Evolutionary conservation across 2,888 invertebrate species (phyloP).

Genomic region (Cyrtodaria siliqua): DNA sequence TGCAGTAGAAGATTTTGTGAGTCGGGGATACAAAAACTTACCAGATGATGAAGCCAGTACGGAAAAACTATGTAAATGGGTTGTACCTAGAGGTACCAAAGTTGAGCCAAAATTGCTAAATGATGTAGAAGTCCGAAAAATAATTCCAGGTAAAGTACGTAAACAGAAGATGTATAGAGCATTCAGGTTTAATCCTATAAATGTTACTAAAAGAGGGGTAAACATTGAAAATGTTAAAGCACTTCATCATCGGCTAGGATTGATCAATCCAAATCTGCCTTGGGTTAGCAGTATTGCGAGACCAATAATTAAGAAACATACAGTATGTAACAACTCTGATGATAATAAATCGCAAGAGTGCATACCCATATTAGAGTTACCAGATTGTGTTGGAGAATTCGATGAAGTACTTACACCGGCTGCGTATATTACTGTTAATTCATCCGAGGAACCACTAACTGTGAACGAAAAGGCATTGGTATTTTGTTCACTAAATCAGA

Average conservation of each 20-base stretch:
- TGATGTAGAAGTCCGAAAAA: neutral
- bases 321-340: too few species aligned
- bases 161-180: constrained; percentile 16
- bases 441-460: too few species aligned
- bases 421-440: too few species aligned
- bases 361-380: too few species aligned
- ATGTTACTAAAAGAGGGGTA: neutral
- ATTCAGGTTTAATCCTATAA: constrained; percentile 12
- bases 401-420: too few species aligned
- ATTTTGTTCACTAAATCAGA: too few species aligned
- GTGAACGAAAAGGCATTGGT: too few species aligned
- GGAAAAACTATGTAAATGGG: constrained; percentile 28
- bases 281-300: constrained; percentile 19
- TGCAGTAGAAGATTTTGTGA: constrained; percentile 29
- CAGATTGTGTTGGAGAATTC: too few species aligned
- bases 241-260: constrained; percentile 9
- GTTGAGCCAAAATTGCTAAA: constrained; percentile 9
- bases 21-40: constrained; percentile 12
- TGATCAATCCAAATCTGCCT: constrained; percentile 17
- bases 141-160: too few species aligned
- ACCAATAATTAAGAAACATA: too few species aligned
- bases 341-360: too few species aligned
- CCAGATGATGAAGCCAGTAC: constrained; percentile 13
- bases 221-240: constrained; percentile 1
- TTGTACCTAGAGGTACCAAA: constrained; percentile 18